Conservation (phyloP, 2,113 vertebrate species). For the Chrysochloris asiatica region DNA sequence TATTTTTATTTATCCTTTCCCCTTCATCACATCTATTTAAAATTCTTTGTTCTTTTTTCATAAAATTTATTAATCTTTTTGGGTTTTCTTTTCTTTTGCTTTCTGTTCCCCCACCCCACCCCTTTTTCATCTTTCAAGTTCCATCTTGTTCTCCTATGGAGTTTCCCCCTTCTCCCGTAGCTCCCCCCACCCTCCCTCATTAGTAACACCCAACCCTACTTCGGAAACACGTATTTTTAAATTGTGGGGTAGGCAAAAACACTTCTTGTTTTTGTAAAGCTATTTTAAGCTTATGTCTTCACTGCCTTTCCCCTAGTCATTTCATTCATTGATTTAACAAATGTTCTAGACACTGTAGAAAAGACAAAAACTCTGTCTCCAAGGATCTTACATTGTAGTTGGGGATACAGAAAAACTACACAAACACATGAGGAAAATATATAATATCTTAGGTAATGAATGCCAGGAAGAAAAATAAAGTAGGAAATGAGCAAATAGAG, state of each 20-base stretch:
- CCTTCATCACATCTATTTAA: not conserved
- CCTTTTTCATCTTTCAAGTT: not conserved
- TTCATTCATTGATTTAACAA: not conserved
- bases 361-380: not conserved
- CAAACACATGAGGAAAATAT: not conserved
- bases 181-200: not conserved
- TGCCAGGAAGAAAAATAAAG: not conserved
- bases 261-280: not conserved
- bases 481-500: not conserved
- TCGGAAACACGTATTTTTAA: constrained; percentile 32
- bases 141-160: not conserved
- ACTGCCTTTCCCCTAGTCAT: not conserved
- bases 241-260: not conserved
- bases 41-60: not conserved
- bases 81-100: not conserved
- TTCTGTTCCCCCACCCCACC: too few species aligned
- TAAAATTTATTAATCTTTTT: not conserved
- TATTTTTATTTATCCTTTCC: not conserved
- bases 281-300: constrained; percentile 25
- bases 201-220: not conserved
- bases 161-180: not conserved
- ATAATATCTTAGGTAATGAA: not conserved
- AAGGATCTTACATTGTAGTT: not conserved
- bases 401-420: not conserved
- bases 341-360: not conserved